Percentiles rank a stretch among this genome's conserved stretches.
Evolutionary conservation across 1,140 invertebrate species (phyloP).

Genomic region (Anagrus nilaparvatae): DNA sequence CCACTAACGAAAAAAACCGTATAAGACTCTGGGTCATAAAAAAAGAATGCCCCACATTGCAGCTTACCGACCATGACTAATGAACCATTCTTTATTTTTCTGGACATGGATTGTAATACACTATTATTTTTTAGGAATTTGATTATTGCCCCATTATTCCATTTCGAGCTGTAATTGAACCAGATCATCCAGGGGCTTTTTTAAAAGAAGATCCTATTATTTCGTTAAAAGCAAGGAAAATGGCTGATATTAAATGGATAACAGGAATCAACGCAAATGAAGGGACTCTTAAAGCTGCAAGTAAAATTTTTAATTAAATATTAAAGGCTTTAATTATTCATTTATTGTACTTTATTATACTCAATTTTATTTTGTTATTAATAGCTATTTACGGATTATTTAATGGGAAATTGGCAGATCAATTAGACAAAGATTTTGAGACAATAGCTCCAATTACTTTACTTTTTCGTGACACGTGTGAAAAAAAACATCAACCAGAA

Average conservation of each 20-base stretch:
- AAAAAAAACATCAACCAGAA: conserved; percentile 26
- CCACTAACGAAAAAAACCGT: too few relatives aligned
- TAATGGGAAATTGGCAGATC: conserved; percentile 18
- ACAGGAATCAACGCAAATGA: conserved; percentile 57
- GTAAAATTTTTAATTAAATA: conserved; percentile 31
- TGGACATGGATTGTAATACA: too few relatives aligned
- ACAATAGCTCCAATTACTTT: conserved; percentile 48
- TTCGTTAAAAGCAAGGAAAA: conserved; percentile 36
- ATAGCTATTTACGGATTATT: conserved; percentile 26
- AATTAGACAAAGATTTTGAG: conserved; percentile 46
- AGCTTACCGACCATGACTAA: too few relatives aligned
- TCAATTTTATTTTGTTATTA: not conserved
- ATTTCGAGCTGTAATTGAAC: conserved; percentile 61
- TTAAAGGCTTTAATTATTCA: conserved; percentile 4
- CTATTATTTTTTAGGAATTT: conserved; percentile 47
- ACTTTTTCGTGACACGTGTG: conserved; percentile 48
- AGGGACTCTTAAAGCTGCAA: conserved; percentile 53
- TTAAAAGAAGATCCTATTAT: conserved; percentile 47
- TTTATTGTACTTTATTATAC: too few relatives aligned
- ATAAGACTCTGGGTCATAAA: too few relatives aligned
- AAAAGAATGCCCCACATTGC: too few relatives aligned
- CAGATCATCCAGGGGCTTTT: conserved; percentile 53
- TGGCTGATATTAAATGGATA: conserved; percentile 53
- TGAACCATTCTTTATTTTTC: too few relatives aligned
- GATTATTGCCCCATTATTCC: conserved; percentile 63